phyloP scores from a whole-genome alignment of 2,113 vertebrate genomes.

The Turnix velox region DNA sequence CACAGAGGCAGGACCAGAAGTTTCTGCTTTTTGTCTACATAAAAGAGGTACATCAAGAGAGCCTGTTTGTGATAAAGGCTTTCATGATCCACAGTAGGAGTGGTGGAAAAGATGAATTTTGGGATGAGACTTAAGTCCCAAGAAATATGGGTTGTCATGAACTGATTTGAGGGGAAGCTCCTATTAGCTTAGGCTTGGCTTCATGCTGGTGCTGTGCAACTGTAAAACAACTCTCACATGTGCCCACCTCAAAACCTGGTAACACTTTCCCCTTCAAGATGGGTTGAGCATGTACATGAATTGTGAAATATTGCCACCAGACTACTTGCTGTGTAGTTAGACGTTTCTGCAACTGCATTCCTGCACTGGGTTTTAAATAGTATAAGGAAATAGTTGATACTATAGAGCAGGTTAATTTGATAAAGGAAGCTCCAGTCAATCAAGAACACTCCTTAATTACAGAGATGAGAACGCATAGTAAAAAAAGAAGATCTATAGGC shows the following conservation, averaged over 20 bases:
- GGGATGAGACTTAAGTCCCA: not conserved
- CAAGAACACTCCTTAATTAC: not conserved
- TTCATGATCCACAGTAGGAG: not conserved
- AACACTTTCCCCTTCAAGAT: not conserved
- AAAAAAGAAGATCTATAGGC: not conserved
- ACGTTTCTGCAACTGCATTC: not conserved
- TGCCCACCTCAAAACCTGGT: not conserved
- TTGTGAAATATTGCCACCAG: not conserved
- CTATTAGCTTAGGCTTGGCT: not conserved
- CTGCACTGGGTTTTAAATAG: not conserved
- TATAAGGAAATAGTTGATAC: not conserved
- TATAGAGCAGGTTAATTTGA: not conserved
- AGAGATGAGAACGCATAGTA: not conserved
- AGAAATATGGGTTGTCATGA: not conserved
- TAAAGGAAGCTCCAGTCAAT: not conserved
- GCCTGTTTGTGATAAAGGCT: not conserved
- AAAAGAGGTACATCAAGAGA: not conserved
- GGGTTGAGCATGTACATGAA: rapidly evolving
- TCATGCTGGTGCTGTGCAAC: not conserved
- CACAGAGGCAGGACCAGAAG: not conserved
- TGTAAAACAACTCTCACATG: not conserved
- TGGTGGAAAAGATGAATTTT: not conserved
- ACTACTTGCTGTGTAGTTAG: not conserved
- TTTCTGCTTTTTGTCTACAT: not conserved
- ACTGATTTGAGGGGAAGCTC: not conserved